Base-by-base conservation (phyloP, 2,113 vertebrate species). In the Morone chrysops region DNA sequence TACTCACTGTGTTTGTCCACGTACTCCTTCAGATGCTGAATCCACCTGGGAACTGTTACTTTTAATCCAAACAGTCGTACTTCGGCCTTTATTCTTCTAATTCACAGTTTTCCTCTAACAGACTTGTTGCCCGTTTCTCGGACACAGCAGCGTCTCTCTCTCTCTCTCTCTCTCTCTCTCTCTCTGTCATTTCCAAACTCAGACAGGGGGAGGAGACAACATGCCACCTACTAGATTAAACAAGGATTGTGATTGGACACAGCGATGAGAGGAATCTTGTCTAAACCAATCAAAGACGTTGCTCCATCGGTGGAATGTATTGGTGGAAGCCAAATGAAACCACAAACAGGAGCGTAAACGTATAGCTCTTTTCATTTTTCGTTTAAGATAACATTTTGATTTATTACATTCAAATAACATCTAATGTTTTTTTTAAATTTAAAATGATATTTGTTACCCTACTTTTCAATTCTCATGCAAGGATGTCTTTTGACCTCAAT, bases 1-100 rank as follows among this genome's bases (percentile, higher is more conserved):
- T 47, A 92, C 94, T 94, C 85, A 94, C 94, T 69, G 22, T 48
- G 69, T 17, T 41, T 47, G 78, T 57, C 61, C 48, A 1, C 48
- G 5, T 12, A 1, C 51, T 62, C n/a, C 75, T n/a, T 2, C 1
- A 4, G n/a, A 51, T 1, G 63, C n/a, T 51, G 20, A 22, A 54
- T 80, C 56, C 62, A 20, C 51, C 38, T 0, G 54, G 50, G 13
- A 45, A 4, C 7, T 1, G n/a, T 41, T 40, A 4, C 5, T 31
- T 65, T 51, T 38, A 70, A 53, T 73, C 72, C 75, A 36, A 18
- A 3, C 10, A 10, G 8, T 25, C 6, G 22, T 1, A n/a, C 2
- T 22, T 73, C 2, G 3, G 16, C 12, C 2, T 78, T 51, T 14
- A 4, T n/a, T 10, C 6, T n/a, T 51, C 0, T 20, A 25, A 65